These are phyloP conservation scores for Charadrius vociferus DNA, from an alignment of 2,113 vertebrate species.

Conservation along the genomic window DNA sequence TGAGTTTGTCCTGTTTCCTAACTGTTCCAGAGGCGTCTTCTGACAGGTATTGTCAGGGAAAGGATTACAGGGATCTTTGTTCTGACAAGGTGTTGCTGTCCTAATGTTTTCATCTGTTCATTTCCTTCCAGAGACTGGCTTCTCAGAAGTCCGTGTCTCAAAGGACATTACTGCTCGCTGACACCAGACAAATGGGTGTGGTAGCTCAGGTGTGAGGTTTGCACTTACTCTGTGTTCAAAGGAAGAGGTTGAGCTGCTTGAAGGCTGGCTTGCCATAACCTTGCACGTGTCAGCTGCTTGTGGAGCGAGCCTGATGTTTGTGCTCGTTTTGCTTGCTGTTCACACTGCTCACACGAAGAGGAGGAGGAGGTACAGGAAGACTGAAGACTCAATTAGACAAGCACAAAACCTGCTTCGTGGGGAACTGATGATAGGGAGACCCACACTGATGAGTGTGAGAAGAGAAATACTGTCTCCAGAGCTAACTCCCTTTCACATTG, in stretches of 20 bases:
- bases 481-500: fast-evolving
- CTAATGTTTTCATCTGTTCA: neutral
- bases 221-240: neutral
- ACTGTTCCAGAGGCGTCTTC: neutral
- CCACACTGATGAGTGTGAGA: neutral
- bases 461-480: neutral
- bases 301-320: neutral
- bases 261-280: neutral
- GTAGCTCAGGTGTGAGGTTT: neutral
- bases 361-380: neutral
- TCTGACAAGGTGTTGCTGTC: neutral
- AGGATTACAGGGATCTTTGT: neutral
- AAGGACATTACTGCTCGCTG: neutral
- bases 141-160: neutral
- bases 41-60: neutral
- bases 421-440: neutral
- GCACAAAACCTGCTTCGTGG: neutral
- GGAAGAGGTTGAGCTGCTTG: neutral
- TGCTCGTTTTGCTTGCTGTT: neutral
- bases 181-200: neutral
- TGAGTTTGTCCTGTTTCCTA: neutral
- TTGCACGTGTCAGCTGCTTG: neutral
- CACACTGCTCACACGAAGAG: neutral
- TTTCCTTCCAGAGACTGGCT: neutral
- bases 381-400: neutral